Percentiles rank a stretch among this genome's conserved stretches.
Evolutionary conservation across 2,888 invertebrate genomes (phyloP).

Genomic region (Monopis laevigella): DNA sequence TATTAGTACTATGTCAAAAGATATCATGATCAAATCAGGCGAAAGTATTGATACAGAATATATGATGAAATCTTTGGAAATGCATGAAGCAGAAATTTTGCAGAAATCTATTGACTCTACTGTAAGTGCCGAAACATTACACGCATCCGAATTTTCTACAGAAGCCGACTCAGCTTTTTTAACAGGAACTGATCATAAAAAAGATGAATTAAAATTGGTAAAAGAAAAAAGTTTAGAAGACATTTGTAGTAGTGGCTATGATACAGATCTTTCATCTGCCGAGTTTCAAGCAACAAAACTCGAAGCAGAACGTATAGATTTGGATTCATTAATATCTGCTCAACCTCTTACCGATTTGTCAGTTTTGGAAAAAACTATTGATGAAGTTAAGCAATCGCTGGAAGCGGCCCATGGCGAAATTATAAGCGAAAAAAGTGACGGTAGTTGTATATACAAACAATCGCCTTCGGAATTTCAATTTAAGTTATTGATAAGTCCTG

Average conservation of each 20-base stretch:
- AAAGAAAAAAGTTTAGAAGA: constrained; percentile 71
- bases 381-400: constrained; percentile 76
- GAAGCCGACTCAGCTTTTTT: constrained; percentile 61
- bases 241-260: constrained; percentile 74
- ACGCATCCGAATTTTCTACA: constrained; percentile 59
- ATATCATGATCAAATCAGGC: constrained; percentile 60
- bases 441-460: constrained; percentile 74
- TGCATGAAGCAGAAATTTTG: constrained; percentile 58
- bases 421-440: constrained; percentile 70
- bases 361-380: constrained; percentile 74
- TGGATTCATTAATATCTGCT: constrained; percentile 58
- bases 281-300: constrained; percentile 67
- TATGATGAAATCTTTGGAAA: constrained; percentile 61
- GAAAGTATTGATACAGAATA: constrained; percentile 61
- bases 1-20: constrained; percentile 49
- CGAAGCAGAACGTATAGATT: constrained; percentile 58
- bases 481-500: constrained; percentile 65
- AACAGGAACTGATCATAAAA: constrained; percentile 39
- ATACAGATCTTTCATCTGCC: constrained; percentile 72
- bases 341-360: constrained; percentile 61
- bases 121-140: constrained; percentile 60
- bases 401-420: constrained; percentile 76
- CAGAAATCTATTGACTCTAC: constrained; percentile 64
- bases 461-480: constrained; percentile 80
- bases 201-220: constrained; percentile 50